These are phyloP conservation scores for Cotesia glomerata DNA, from an alignment of 1,140 invertebrate species.

Conservation along the genomic window DNA sequence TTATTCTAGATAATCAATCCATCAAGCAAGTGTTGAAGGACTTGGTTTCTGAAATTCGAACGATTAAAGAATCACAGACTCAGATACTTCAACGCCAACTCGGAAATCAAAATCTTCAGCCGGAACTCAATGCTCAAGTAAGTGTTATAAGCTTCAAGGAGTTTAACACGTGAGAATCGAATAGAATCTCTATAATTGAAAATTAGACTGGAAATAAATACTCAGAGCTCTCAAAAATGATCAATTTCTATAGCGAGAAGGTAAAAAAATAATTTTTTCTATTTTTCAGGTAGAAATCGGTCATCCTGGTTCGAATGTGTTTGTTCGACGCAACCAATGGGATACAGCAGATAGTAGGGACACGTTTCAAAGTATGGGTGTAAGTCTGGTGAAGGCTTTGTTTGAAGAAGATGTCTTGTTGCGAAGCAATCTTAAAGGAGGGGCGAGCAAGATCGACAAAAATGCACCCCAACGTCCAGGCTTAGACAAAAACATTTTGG, in stretches of 20 bases:
- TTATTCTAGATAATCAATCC: constrained; percentile 4
- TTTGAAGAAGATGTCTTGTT: neutral
- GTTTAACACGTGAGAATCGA: neutral
- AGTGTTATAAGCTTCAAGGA: neutral
- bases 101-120: neutral
- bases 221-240: neutral
- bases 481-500: neutral
- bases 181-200: neutral
- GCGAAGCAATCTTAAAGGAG: neutral
- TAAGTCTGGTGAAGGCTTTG: neutral
- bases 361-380: neutral
- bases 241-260: neutral
- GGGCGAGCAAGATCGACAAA: neutral
- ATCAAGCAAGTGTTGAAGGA: neutral
- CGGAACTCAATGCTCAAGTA: neutral
- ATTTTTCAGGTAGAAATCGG: constrained; percentile 1
- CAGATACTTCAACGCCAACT: neutral
- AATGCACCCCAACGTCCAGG: too few species aligned
- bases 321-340: neutral
- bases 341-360: neutral
- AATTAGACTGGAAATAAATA: neutral
- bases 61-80: neutral
- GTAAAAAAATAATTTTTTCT: neutral
- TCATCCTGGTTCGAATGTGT: too few species aligned
- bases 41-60: neutral